Evolutionary conservation across 2,797 vertebrate genomes (phyloP).

Genomic region (Notolabrus celidotus): DNA sequence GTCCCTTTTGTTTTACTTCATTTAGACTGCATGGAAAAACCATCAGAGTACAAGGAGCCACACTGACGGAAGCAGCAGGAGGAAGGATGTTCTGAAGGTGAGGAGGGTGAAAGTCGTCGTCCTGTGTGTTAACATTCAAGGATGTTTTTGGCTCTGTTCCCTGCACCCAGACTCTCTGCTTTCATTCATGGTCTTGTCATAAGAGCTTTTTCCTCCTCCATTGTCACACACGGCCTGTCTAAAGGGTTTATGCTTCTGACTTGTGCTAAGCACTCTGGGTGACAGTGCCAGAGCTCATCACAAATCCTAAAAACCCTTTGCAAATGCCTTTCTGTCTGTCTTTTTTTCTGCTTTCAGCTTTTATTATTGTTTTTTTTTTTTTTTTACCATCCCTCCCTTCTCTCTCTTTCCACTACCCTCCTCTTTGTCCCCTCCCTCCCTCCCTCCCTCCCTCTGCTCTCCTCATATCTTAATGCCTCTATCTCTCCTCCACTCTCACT

Average conservation of each 20-base stretch:
- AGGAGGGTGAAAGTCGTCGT: conserved; percentile 49
- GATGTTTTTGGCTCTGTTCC: conserved; percentile 50
- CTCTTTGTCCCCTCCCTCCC: conserved; percentile 1
- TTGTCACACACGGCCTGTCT: conserved; percentile 59
- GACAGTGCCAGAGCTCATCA: conserved; percentile 62
- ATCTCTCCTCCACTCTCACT: conserved; percentile 63
- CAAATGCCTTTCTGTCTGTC: conserved; percentile 40
- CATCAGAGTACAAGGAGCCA: conserved; percentile 23
- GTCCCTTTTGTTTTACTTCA: conserved; percentile 25
- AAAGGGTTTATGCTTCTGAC: conserved; percentile 68
- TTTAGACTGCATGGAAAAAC: conserved; percentile 16
- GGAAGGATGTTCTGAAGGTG: conserved; percentile 58
- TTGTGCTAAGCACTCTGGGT: conserved; percentile 57
- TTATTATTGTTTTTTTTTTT: conserved; percentile 49
- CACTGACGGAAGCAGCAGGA: conserved; percentile 44
- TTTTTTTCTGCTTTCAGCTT: conserved; percentile 35
- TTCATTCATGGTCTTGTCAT: conserved; percentile 47
- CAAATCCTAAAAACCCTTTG: conserved; percentile 65
- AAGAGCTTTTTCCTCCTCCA: conserved; percentile 49
- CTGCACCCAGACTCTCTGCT: conserved; percentile 15
- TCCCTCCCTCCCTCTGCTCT: conserved; percentile 35
- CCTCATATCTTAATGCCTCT: conserved; percentile 64
- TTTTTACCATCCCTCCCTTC: background rate
- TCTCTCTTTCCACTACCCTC: background rate
- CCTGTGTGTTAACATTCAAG: conserved; percentile 46